Base-by-base conservation (phyloP, 2,888 invertebrate species). In the Rhamnusium bicolor region DNA sequence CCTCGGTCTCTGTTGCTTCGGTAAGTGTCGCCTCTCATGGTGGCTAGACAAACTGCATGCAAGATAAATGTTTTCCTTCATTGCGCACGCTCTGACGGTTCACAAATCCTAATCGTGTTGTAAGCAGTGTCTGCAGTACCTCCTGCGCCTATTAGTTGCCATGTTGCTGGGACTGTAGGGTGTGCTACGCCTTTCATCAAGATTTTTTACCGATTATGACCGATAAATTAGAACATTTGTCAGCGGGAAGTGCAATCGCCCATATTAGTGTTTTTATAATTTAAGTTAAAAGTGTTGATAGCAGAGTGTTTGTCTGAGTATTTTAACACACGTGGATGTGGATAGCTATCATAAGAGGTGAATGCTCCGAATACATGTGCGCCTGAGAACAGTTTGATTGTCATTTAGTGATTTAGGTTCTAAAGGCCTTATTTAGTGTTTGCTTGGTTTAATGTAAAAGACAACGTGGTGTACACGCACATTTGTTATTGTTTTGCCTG, bases 401-500 rank as follows among this genome's bases (percentile, higher is more conserved):
- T 54, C 58, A 47, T 62, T 18, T 19, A 70, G 77, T 63, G 68
- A 63, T 71, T 27, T 61, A 32, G 46, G 56, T 63, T 46, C 32
- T 62, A 58, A 47, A 68, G 51, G 68, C 63, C 51, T 54, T 54
- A 53, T 49, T 65, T 6, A 19, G 58, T 63, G 74, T 65, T 58
- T 53, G 27, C 40, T 40, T 40, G 21, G 67, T 74, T 68, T 61
- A 29, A 47, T 21, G 69, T 49, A 21, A 54, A 70, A 29, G 65
- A 72, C 82, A 82, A 80, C 84, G 86, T 85, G 85, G 79, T 89
- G 89, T 89, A 89, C 90, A 90, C 90, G 91, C 91, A 91, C 91
- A 91, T 91, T 92, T 92, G 92, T 92, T 92, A 90, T 92, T 92
- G 92, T 92, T 92, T 92, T 92, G 92, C 90, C 89, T 89, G 89